Conservation (phyloP, 2,113 vertebrate genomes). For the Bubo blakistoni region DNA sequence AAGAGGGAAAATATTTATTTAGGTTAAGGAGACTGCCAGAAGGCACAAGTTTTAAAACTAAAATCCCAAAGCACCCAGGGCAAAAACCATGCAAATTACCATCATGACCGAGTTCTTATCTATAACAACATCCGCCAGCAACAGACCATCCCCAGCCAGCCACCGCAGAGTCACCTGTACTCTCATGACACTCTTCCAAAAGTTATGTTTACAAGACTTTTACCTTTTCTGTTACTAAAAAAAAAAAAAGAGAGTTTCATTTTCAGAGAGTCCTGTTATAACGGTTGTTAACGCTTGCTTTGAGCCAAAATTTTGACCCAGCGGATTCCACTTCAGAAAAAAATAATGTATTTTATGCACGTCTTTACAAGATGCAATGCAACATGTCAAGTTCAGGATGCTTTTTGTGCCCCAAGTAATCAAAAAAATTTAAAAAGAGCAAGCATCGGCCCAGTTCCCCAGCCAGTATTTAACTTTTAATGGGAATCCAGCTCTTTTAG, state of each 20-base stretch:
- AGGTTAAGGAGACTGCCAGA: slow-evolving; percentile 12
- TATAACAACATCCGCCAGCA: background rate
- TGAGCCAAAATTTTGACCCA: background rate
- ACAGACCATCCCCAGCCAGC: background rate
- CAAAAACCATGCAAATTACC: slow-evolving; percentile 2
- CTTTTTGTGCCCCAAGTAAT: background rate
- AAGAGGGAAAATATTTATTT: slow-evolving; percentile 4
- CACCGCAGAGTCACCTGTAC: fast-evolving
- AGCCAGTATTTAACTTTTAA: background rate
- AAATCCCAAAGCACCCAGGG: background rate
- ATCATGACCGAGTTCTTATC: background rate
- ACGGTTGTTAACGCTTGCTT: background rate
- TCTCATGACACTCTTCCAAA: fast-evolving
- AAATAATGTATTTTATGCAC: background rate
- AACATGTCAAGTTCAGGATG: fast-evolving
- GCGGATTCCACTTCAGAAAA: background rate
- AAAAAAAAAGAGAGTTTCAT: background rate
- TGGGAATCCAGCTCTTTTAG: background rate
- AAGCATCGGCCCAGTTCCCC: background rate
- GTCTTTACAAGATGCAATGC: background rate
- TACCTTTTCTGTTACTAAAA: background rate
- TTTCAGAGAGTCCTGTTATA: background rate
- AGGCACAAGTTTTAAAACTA: background rate
- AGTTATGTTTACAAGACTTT: background rate
- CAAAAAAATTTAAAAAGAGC: background rate